Evolutionary conservation across 2,113 vertebrate genomes (phyloP), one percentile per base, ranked within the genome.

Genomic region (Thamnaconus septentrionalis): DNA sequence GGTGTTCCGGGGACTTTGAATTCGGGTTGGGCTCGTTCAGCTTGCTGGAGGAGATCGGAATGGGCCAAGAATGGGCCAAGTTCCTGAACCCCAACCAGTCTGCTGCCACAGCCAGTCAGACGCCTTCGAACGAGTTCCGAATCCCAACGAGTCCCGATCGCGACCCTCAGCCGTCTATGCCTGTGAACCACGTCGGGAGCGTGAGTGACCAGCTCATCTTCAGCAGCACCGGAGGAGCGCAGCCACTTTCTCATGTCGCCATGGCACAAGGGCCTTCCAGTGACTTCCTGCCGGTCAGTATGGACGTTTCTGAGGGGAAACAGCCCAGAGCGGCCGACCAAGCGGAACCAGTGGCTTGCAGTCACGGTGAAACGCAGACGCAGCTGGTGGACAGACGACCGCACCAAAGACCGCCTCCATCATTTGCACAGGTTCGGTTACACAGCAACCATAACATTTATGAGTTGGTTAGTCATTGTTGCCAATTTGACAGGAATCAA

Each of bases 31-130:
- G 87, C 3, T 81, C 88, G 0, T 88, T 90, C 43, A 92, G 86
- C 51, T 71, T 93, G 3, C 76, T 92, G 80, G 90, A 92, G 1
- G 92, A 93, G 73, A 92, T 92, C 0, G 66, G 76, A 57, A 85
- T 70, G 0, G 91, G 88, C 52, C 81, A 90, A 53, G 79, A 91
- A 53, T 92, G 91, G 91, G 85, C 83, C 54, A 88, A 67, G 72
- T 92, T 89, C 47, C 51, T 91, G 4, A 79, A 75, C 50, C 80
- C 78, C 8, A 11, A 54, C 55, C 41, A 31, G 9, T 39, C 56
- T 48, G 11, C 55, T 1, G 1, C 59, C 50, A 59, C 73, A 41
- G 46, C 71, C 42, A 68, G 63, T 64, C 74, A 71, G 50, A 73
- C 8, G 56, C 61, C 71, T 45, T 10, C 67, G 45, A 53, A 60